Evolutionary conservation across 35 echinoderm and acorn worm species (phyloP), one percentile per base, ranked within the genome.

Genomic region (Nesometra sesokonis): DNA sequence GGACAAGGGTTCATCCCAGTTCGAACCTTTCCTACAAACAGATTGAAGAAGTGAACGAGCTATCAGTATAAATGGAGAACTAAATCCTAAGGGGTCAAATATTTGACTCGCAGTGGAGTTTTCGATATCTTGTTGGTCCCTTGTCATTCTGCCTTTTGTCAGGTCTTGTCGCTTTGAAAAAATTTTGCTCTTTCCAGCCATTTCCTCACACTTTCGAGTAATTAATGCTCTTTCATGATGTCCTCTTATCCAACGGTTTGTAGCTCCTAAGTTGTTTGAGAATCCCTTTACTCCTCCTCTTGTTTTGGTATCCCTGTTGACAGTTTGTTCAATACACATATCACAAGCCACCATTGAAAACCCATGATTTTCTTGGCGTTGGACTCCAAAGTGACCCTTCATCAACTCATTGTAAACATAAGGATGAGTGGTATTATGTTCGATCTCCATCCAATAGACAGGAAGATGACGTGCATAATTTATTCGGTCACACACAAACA

Each of bases 361-460:
- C 35, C 77, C 86, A 84, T 87, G 30, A 0, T 77, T 40, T 9
- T 47, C 79, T 52, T 93, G 84, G 46, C 90, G 81, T 43, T 95
- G 93, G 17, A 95, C 89, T 77, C 83, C 90, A 90, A 97, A 90
- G 32, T 92, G 27, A 13, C 90, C 88, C 57, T 84, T 33, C 34
- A 43, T 47, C 77, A 90, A 88, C 21, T 57, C 30, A 29, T 88
- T 19, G 87, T 77, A 80, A 2, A 88, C 32, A 76, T 19, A 37
- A 31, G 88, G 90, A 81, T 97, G 88, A 29, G 90, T 90, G 23
- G 77, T 83, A 7, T 86, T 36, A 13, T 92, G 82, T 29, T 46
- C 43, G 90, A 97, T 97, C 40, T 92, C 87, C n/a, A 86, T 35
- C 94, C 94, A 97, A 78, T 97, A 97, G 5, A 78, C 88, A 32